Base-by-base conservation (phyloP, 2,113 vertebrate genomes). In the Trematomus loennbergii region DNA sequence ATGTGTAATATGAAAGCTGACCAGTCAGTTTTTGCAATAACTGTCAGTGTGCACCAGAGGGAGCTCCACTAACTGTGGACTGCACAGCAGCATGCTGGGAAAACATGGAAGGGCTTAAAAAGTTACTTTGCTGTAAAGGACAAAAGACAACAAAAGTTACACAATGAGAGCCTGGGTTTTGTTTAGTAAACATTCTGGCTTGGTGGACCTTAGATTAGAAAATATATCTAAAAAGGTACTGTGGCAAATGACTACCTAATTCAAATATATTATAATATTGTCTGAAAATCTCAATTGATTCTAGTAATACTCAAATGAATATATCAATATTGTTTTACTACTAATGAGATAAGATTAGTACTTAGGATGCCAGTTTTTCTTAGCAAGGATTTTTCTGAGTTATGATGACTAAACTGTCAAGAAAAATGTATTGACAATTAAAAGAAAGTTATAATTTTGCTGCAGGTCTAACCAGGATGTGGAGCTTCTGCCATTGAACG, bases 401-500 rank as follows among this genome's bases (percentile, higher is more conserved):
- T 50, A 45, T 11, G 9, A 20, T 29, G n/a, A 65, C 11, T 52
- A 33, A 50, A 77, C 10, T 45, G 13, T 12, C 1, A 36, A 17
- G 40, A 25, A 43, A 29, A 13, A 59, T 53, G 4, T 53, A 22
- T 2, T 33, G 13, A 33, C 33, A 9, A 52, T 20, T 7, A 13
- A 40, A 9, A 25, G 2, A 40, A 63, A 60, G 48, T 45, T 2
- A 4, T 54, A 7, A 55, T 36, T 62, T 69, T 17, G 11, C 10
- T 5, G 61, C 68, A 91, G 72, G 9, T 17, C 12, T 20, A 78
- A 87, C 1, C 79, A 65, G 18, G 86, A 84, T 36, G 1, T 81
- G 8, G 81, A 72, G 10, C 81, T 87, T 15, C 22, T 87, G 33
- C 79, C 81, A 4, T 13, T 78, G 10, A 48, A 69, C 3, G 1